Evolutionary conservation across 2,113 vertebrate species (phyloP).

Genomic region (Cavia porcellus): DNA sequence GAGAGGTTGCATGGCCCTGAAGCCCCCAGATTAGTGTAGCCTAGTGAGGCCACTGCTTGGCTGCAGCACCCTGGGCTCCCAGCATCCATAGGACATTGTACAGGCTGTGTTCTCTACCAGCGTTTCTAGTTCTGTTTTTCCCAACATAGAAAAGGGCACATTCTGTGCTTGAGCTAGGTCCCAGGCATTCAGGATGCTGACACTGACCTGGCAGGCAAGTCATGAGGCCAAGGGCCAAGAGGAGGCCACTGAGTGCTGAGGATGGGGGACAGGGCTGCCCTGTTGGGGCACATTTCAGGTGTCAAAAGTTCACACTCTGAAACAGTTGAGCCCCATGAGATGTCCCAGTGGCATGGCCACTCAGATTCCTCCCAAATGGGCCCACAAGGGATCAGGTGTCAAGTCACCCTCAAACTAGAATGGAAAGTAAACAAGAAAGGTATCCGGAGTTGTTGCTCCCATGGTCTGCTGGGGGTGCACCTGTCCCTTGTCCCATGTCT

Average conservation of each 20-base stretch:
- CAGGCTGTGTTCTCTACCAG: neutral
- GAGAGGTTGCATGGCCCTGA: neutral
- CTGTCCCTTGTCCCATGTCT: neutral
- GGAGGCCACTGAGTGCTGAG: neutral
- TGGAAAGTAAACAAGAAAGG: neutral
- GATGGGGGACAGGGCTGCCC: neutral
- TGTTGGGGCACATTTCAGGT: neutral
- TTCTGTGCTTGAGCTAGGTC: neutral
- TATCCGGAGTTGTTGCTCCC: neutral
- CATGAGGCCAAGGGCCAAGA: no score
- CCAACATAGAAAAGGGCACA: neutral
- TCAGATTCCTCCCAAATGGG: neutral
- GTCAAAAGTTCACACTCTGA: neutral
- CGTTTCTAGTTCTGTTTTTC: neutral
- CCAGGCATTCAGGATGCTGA: neutral
- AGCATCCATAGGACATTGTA: neutral
- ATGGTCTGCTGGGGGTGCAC: neutral
- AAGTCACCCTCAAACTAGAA: neutral
- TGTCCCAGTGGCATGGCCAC: neutral
- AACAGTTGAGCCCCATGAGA: neutral
- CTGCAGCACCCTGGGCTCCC: neutral
- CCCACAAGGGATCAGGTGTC: neutral
- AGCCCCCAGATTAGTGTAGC: rapidly evolving
- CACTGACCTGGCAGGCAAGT: neutral
- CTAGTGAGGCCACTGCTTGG: neutral